These are phyloP conservation scores for Corticium candelabrum DNA, from an alignment of 37 sponge, comb jelly and placozoan genomes.

Conservation along the genomic window DNA sequence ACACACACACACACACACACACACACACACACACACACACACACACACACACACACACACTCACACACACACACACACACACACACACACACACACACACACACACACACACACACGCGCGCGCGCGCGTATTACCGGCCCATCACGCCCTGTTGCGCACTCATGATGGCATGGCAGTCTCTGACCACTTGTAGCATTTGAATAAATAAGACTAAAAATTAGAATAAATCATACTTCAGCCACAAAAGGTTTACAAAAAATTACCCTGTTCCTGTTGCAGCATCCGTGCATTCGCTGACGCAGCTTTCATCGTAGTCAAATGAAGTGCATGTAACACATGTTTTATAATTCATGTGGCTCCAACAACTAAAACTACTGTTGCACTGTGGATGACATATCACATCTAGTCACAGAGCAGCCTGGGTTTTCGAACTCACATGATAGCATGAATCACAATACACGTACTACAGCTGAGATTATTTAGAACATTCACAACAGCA, in stretches of 20 bases:
- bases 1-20: too few species aligned
- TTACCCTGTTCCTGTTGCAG: not conserved
- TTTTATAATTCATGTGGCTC: conserved; percentile 36
- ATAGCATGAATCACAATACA: not conserved
- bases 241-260: not conserved
- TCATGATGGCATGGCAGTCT: not conserved
- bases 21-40: too few species aligned
- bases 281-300: conserved; percentile 28
- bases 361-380: conserved; percentile 35
- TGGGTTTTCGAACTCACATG: not conserved
- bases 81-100: too few species aligned
- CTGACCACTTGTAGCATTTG: not conserved
- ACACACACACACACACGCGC: too few species aligned
- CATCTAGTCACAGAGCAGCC: not conserved
- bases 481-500: not conserved
- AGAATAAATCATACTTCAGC: not conserved
- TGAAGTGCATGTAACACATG: conserved; percentile 57
- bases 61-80: too few species aligned
- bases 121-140: too few species aligned
- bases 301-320: conserved; percentile 29
- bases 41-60: too few species aligned
- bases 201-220: not conserved
- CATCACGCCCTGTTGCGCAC: not conserved
- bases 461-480: not conserved
- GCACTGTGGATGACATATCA: conserved; percentile 51